A percentile compares a stretch with the other conserved stretches of the same genome.
phyloP scores from a whole-genome alignment of 2,797 vertebrate species.

The Eleutherodactylus coqui region DNA sequence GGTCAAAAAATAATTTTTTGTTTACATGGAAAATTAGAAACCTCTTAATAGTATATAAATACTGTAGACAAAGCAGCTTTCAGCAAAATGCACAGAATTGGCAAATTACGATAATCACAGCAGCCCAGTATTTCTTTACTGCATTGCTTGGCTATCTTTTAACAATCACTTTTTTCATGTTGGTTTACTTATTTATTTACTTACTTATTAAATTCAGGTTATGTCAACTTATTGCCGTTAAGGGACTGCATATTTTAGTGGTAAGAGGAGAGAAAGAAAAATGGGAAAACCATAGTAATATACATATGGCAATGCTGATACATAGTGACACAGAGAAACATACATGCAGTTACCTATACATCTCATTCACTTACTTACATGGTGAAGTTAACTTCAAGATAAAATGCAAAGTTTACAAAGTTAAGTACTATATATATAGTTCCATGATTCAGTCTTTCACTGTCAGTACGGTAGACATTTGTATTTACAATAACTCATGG shows the following conservation, averaged over 20 bases:
- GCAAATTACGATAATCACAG: neutral
- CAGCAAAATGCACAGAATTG: neutral
- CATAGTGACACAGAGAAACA: conserved; percentile 1
- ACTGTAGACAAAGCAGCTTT: neutral
- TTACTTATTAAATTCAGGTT: conserved; percentile 34
- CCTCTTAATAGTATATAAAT: neutral
- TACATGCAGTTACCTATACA: conserved; percentile 10
- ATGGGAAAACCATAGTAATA: conserved; percentile 4
- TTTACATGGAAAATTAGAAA: neutral
- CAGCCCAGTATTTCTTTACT: conserved; percentile 25
- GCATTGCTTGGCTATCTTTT: conserved; percentile 25
- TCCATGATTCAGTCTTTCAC: conserved; percentile 33
- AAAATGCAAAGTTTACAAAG: conserved; percentile 53
- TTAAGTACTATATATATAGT: conserved; percentile 58
- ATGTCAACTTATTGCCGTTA: conserved; percentile 23
- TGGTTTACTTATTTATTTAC: conserved; percentile 20
- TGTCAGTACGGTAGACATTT: conserved; percentile 45
- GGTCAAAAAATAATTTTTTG: neutral
- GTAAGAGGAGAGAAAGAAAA: conserved; percentile 28
- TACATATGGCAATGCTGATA: conserved; percentile 20
- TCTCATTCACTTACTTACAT: conserved; percentile 8
- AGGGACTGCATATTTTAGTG: conserved; percentile 10
- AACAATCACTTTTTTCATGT: conserved; percentile 9
- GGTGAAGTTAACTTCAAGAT: conserved; percentile 34
- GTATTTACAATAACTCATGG: conserved; percentile 20